phyloP scores from a whole-genome alignment of 2,797 vertebrate genomes.

The Coreius guichenoti region DNA sequence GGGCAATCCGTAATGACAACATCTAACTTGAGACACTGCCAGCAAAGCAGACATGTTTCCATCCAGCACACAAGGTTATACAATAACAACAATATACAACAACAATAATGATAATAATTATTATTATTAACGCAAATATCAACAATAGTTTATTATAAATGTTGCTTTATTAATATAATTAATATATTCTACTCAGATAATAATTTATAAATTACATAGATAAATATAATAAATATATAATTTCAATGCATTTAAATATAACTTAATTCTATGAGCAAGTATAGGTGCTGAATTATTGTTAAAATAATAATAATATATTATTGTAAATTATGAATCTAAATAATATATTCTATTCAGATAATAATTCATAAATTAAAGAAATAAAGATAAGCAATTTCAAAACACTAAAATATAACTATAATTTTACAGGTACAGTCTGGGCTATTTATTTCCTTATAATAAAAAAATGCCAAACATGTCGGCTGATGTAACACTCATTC shows the following conservation, averaged over 20 bases:
- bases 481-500: constrained; percentile 6
- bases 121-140: neutral
- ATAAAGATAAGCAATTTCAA: neutral
- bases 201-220: neutral
- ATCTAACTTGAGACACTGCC: constrained; percentile 2
- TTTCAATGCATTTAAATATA: neutral
- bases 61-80: neutral
- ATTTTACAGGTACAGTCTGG: too few relatives aligned
- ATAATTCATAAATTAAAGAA: neutral
- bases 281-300: neutral
- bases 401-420: neutral
- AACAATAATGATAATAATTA: neutral
- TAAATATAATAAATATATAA: neutral
- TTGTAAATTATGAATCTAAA: too few relatives aligned
- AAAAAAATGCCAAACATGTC: neutral
- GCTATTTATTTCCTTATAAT: neutral
- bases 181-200: neutral
- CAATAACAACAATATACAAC: neutral
- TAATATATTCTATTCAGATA: neutral
- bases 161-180: neutral
- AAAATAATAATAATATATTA: neutral
- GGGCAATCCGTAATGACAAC: constrained; percentile 41
- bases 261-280: neutral
- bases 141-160: neutral
- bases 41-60: constrained; percentile 2